Evolutionary conservation across 2,888 invertebrate genomes (phyloP), one percentile per base, ranked within the genome.

Genomic region (Oligia strigilis): DNA sequence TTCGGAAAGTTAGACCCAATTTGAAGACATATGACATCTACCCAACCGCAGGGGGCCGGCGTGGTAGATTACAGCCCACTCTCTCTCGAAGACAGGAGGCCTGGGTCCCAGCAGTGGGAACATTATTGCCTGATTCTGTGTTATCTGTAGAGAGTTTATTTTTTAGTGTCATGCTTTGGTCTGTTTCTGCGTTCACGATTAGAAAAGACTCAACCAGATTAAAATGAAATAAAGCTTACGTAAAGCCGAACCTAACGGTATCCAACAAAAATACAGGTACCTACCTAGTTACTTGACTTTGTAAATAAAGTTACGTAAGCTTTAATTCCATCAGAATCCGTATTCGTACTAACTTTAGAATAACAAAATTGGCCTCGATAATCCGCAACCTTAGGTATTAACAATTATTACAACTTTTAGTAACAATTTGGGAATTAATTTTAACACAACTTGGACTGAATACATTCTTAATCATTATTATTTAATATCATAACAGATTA

Each of bases 291-390:
- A 19, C 9, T 36, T 46, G 4, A 75, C 52, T 60, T 8, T n/a
- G 29, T 43, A 60, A 9, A 2, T 65, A 43, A 84, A 49, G 14
- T 67, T 62, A 60, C 5, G 13, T 60, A 29, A 80, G 49, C 46
- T 72, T 60, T 17, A 66, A 49, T 17, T 71, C 43, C 62, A 65
- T 49, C 49, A 55, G 23, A 43, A 62, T 23, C 80, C 49, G 19
- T 23, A 58, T 69, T 71, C 55, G 9, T 14, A 0, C 58, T 36
- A 46, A 72, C 43, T 73, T 43, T 58, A 23, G 9, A 55, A 69
- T 23, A 75, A 55, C 9, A 67, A 71, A 81, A 85, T 64, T 29
- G n/a, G n/a, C 17, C 40, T 6, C 62, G 0, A 36, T 64, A 82
- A 67, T 49, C 55, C 55, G n/a, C 29, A 55, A 74, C 60, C 66